A percentile compares a stretch with the other conserved stretches of the same genome.
phyloP scores from a whole-genome alignment of 2,888 invertebrate species.

The Ecliptopera silaceata region DNA sequence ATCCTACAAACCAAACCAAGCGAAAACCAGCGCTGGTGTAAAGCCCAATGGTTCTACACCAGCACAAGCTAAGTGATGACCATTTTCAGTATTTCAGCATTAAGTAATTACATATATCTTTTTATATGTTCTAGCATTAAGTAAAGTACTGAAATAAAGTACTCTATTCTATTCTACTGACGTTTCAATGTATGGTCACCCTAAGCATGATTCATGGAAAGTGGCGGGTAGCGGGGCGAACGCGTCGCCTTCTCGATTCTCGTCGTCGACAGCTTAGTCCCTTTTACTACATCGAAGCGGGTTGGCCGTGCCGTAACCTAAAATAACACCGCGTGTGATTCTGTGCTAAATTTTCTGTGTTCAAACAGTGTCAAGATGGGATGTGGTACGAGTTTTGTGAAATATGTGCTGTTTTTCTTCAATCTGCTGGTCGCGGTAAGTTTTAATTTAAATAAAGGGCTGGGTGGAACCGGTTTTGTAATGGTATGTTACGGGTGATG shows the following conservation, averaged over 20 bases:
- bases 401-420: constrained; percentile 92
- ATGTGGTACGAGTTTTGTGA: constrained; percentile 89
- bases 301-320: constrained; percentile 42
- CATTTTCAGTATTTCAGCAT: no score
- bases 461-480: constrained; percentile 71
- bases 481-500: constrained; percentile 63
- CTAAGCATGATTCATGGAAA: constrained; percentile 54
- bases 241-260: constrained; percentile 72
- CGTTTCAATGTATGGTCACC: constrained; percentile 41
- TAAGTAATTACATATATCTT: no score
- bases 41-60: no score
- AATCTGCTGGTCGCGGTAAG: constrained; percentile 91
- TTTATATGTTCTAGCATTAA: no score
- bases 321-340: constrained; percentile 68
- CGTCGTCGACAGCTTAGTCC: constrained; percentile 60
- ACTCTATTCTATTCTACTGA: no score
- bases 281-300: constrained; percentile 51
- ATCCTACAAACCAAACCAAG: no score
- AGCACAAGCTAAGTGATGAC: no score
- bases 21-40: no score
- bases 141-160: no score
- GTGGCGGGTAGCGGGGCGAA: constrained; percentile 45
- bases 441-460: constrained; percentile 58
- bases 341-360: constrained; percentile 68
- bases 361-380: constrained; percentile 79